Evolutionary conservation across 2,888 invertebrate genomes (phyloP).

Genomic region (Drosophila kambysellisi): DNA sequence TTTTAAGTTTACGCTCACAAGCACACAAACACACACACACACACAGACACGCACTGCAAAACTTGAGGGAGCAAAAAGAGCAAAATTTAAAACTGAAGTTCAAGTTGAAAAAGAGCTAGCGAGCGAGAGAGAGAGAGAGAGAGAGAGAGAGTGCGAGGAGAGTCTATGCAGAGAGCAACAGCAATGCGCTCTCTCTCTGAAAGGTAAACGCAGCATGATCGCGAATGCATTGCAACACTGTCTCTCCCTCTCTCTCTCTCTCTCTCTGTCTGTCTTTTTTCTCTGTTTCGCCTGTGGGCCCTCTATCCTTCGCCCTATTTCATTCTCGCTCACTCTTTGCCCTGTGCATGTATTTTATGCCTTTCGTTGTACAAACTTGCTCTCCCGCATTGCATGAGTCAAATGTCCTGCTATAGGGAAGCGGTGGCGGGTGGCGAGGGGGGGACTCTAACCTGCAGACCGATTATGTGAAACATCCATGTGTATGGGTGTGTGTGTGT

Average conservation of each 20-base stretch:
- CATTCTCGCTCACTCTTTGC: constrained; percentile 5
- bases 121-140: not conserved
- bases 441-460: not conserved
- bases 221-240: constrained; percentile 35
- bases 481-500: not conserved
- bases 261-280: not conserved
- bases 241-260: not conserved
- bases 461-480: constrained; percentile 3
- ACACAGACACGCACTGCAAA: constrained; percentile 21
- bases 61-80: constrained; percentile 12
- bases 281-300: not conserved
- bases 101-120: constrained; percentile 16
- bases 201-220: constrained; percentile 31
- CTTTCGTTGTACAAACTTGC: constrained; percentile 24
- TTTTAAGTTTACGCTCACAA: constrained; percentile 6
- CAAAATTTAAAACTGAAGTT: constrained; percentile 24
- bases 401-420: constrained; percentile 74
- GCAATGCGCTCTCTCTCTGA: not conserved
- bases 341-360: not conserved
- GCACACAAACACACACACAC: constrained; percentile 5
- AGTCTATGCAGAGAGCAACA: constrained; percentile 1
- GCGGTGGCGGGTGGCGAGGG: not conserved
- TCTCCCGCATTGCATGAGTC: constrained; percentile 56
- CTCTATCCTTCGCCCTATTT: constrained; percentile 14
- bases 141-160: not conserved